Base-by-base conservation (phyloP, 1,140 invertebrate species). In the Zaprionus camerounensis region DNA sequence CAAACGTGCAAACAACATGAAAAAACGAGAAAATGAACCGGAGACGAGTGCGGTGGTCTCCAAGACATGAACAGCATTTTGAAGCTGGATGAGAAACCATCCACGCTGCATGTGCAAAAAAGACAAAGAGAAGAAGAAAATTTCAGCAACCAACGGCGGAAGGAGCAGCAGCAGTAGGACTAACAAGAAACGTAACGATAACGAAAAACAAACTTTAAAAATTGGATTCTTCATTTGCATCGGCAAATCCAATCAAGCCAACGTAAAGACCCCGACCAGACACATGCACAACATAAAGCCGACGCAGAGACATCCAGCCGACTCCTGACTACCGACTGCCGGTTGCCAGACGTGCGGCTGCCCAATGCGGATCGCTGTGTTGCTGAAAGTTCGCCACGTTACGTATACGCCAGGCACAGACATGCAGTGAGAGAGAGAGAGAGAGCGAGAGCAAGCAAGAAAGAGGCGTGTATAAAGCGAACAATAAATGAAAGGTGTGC, bases 181-280 rank as follows among this genome's bases (percentile, higher is more conserved):
- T 91, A 91, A 91, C 87, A 91, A 91, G 87, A 91, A 82, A 73
- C 80, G 87, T 80, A 91, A 87, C 86, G 87, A 85, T 90, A 91
- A 91, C 90, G 90, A 90, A 91, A 91, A 91, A 91, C 91, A 91
- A 91, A 91, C 90, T 91, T 90, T 81, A 90, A 91, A 91, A 91
- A 91, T 91, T 91, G 85, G 85, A 86, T 91, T 91, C 82, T 84
- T 90, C 90, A 90, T 91, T 91, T 91, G 88, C 90, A 91, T 91
- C 82, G 90, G 86, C 77, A 91, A 91, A 91, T 91, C 90, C 90
- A 91, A 91, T 91, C 90, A 91, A 91, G 90, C 90, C 85, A 90
- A 91, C 90, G 90, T 78, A 91, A 91, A 81, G 90, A 91, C 85
- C 80, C 55, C 82, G 65, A 57, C 84, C 83, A 88, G 81, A 90